Evolutionary conservation across 2,888 invertebrate species (phyloP).

Genomic region (Drosophila macrospina): DNA sequence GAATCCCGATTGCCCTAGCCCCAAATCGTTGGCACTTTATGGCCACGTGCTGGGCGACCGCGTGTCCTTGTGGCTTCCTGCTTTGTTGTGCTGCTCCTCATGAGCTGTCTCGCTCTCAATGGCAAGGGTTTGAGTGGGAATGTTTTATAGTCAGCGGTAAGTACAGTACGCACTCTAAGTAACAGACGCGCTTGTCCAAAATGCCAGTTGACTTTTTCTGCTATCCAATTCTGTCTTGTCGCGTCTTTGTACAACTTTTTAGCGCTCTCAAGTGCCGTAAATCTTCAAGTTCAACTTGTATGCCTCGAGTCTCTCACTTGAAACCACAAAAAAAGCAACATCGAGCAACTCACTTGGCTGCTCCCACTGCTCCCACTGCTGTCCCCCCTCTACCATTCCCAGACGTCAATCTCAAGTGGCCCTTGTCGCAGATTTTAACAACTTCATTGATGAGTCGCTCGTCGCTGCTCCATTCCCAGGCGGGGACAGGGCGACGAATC

Average conservation of each 20-base stretch:
- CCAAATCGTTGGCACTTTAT: slow-evolving; percentile 69
- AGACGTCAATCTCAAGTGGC: slow-evolving; percentile 69
- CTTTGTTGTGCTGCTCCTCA: slow-evolving; percentile 3
- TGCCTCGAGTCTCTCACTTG: slow-evolving; percentile 40
- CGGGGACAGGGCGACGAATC: slow-evolving; percentile 2
- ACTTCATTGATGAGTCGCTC: slow-evolving; percentile 65
- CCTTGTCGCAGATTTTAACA: slow-evolving; percentile 76
- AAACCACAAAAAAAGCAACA: slow-evolving; percentile 15
- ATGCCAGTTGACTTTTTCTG: background rate
- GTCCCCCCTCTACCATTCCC: slow-evolving; percentile 32
- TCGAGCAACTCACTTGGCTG: slow-evolving; percentile 4
- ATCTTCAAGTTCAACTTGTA: slow-evolving; percentile 60
- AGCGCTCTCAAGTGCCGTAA: slow-evolving; percentile 49
- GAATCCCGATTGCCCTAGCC: slow-evolving; percentile 14
- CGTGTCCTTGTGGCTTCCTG: slow-evolving; percentile 67
- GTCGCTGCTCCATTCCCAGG: slow-evolving; percentile 12
- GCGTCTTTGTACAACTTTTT: slow-evolving; percentile 16
- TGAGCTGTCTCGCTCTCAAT: background rate
- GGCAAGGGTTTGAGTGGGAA: slow-evolving; percentile 1
- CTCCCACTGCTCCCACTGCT: slow-evolving; percentile 40
- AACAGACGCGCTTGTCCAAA: slow-evolving; percentile 2
- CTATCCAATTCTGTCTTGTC: too few relatives aligned
- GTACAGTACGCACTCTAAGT: slow-evolving; percentile 43
- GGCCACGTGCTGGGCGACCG: slow-evolving; percentile 60
- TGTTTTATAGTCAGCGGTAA: slow-evolving; percentile 53